Base-by-base conservation (phyloP, 1,140 invertebrate genomes). In the Drosophila triauraria region DNA sequence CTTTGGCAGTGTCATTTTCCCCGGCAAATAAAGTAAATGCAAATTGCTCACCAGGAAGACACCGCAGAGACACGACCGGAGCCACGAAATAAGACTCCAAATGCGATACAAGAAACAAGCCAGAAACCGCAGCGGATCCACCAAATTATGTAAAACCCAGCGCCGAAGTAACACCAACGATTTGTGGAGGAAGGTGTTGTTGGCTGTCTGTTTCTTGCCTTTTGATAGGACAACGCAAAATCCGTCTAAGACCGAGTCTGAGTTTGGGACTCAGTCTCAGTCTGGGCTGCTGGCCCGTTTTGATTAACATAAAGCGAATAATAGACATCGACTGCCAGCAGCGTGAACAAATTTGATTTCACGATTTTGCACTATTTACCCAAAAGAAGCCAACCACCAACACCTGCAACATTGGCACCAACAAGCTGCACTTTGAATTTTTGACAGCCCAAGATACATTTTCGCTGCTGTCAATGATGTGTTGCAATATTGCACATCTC, bases 21-120 rank as follows among this genome's bases (percentile, higher is more conserved):
- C 56, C 25, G 47, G 42, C 75, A 76, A 79, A 83, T 70, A 69
- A 87, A 87, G 67, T 69, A 76, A 80, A 87, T 87, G 84, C 84
- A 90, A 90, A 87, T 87, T 87, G 77, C 54, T 68, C 69, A 83
- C 78, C 77, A 84, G 68, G 74, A 90, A 90, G 67, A 69, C 84
- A 87, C 76, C 84, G 60, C 76, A 84, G 68, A 71, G 64, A 78
- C 80, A 83, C 81, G 81, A 83, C 80, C 74, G 51, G 40, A 17
- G 64, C 58, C 58, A 54, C 67, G 74, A 75, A 75, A 86, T 81
- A 59, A 81, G 67, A 82, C 68, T 51, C 61, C 72, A 30, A 60
- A 57, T 72, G 69, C 69, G 67, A 81, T 70, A 61, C 58, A 43
- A 54, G 63, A 56, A 48, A 64, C 72, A 61, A 69, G 75, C 67